Base-by-base conservation (phyloP, 2,113 vertebrate species). In the Glareola pratincola region DNA sequence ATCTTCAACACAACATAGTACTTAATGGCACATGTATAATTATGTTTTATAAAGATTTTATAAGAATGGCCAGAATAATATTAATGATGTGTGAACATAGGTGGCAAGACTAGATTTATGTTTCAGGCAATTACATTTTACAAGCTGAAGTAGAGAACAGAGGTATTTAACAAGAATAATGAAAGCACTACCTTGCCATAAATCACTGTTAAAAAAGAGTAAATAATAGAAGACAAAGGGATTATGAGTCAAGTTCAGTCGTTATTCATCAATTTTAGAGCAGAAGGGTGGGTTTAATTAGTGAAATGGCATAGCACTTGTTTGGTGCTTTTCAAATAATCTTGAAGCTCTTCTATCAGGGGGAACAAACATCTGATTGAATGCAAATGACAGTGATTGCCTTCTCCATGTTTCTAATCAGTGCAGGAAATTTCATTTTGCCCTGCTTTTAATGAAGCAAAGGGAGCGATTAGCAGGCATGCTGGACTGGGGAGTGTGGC, bases 141-240 rank as follows among this genome's bases (percentile, higher is more conserved):
- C 95, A 94, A 96, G 95, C 87, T 75, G 85, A 89, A 92, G 82
- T 30, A 75, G 79, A 80, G 95, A 89, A 88, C 73, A 80, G 82
- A 92, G 87, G 91, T 97, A 97, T 97, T 98, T 97, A 97, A 96
- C 87, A 95, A 94, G 94, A 97, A 96, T 97, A 96, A 97, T 96
- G 95, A 87, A 97, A 95, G 67, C 30, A 66, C 90, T 87, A 90
- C 93, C 90, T 91, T 92, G 72, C 71, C 22, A 95, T 97, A 96
- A 96, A 98, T 98, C 94, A 94, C 87, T 89, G 90, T 91, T 96
- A 50, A 91, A 96, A 95, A 91, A 96, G 94, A 96, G 95, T 97
- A 97, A 97, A 97, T 97, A 98, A 96, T 91, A 93, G 90, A 96
- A 96, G 94, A 97, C 93, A 94, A 94, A 92, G 75, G 86, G 89